Base-by-base conservation (phyloP, 2,113 vertebrate species). In the Apodemus sylvaticus region DNA sequence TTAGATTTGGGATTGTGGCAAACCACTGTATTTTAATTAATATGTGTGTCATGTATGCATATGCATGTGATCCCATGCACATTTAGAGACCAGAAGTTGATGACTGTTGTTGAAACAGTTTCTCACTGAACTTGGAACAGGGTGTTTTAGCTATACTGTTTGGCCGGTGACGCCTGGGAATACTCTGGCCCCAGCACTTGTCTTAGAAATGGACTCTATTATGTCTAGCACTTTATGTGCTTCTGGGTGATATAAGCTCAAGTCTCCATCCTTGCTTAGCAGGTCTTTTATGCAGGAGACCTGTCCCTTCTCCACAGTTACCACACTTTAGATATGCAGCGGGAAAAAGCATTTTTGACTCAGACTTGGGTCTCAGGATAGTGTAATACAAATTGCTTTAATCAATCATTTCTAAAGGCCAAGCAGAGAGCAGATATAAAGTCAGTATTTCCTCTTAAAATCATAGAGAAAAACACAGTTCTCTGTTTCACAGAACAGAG, bases 361-460 rank as follows among this genome's bases (percentile, higher is more conserved):
- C n/a, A 45, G 39, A 58, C 51, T 39, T 70, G 51, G 3, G 31
- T 92, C 5, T 81, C 48, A 39, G 29, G 36, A 45, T 82, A 39
- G n/a, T 62, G 0, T 11, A 26, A 29, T 51, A 48, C 19, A 68
- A 77, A 87, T 39, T 39, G 42, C 10, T 90, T 70, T 0, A 86
- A 88, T 62, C 74, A 86, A 31, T 77, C 12, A 81, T 81, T 94
- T 90, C 42, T 13, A 86, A 89, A 89, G 66, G 39, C n/a, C 29
- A 66, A 42, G 68, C 19, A 42, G 9, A 16, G 24, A 90, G 12
- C 26, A 85, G n/a, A 78, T 86, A 39, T 11, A 89, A 78, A 88
- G 48, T 86, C 36, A 60, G 16, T 19, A 20, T 90, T 95, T 90
- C 86, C 66, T 87, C 90, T 92, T 71, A 73, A 90, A 95, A 79